Conservation (phyloP, 2,113 vertebrate genomes). For the Stegostoma tigrinum region DNA sequence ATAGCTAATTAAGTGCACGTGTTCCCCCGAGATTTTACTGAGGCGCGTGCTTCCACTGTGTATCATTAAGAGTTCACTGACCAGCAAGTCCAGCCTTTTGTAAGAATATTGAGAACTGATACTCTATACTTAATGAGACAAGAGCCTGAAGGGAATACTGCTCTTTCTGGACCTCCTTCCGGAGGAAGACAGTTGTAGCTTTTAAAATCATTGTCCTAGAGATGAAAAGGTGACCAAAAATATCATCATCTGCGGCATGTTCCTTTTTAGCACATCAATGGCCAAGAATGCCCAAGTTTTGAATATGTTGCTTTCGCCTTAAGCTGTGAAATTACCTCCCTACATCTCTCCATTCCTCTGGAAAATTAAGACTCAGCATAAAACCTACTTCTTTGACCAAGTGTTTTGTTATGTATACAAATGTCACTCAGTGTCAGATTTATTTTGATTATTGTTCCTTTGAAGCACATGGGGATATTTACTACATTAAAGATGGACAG, state of each 20-base stretch:
- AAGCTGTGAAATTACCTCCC: background rate
- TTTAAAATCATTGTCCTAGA: background rate
- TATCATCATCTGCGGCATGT: background rate
- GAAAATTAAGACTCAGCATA: background rate
- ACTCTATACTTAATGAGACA: background rate
- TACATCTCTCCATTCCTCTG: background rate
- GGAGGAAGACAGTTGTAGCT: background rate
- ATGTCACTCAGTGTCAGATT: no score
- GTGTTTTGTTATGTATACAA: no score
- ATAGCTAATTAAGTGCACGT: background rate
- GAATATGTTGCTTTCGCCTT: background rate
- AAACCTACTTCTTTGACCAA: background rate
- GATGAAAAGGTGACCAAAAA: background rate
- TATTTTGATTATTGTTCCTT: no score
- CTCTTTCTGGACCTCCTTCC: background rate
- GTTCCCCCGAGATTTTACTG: background rate
- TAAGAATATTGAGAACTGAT: background rate
- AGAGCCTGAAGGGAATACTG: background rate
- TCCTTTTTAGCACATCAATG: background rate
- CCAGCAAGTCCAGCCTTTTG: background rate
- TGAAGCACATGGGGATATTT: no score
- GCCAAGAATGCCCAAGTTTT: background rate
- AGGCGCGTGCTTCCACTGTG: background rate
- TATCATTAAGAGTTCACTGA: background rate
- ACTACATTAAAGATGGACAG: no score